Conservation (phyloP, 2,113 vertebrate species). For the Apodemus speciosus region DNA sequence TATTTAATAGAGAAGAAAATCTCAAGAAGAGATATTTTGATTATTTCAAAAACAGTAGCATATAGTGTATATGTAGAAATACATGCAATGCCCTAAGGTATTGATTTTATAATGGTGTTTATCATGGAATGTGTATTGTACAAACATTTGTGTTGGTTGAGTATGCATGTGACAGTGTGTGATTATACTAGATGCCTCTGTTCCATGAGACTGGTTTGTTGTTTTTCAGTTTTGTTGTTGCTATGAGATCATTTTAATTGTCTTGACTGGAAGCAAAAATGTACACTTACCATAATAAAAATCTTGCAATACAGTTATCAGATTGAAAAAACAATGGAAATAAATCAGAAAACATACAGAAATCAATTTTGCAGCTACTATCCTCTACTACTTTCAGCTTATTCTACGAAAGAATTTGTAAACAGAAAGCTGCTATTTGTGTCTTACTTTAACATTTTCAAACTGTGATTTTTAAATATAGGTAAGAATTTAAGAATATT, state of each 20-base stretch:
- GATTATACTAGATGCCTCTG: background rate
- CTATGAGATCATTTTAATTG: background rate
- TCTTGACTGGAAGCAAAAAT: background rate
- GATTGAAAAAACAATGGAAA: background rate
- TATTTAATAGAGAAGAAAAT: constrained; percentile 47
- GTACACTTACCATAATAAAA: background rate
- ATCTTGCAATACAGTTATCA: background rate
- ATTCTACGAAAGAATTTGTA: background rate
- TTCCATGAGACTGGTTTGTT: background rate
- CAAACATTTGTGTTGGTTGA: background rate
- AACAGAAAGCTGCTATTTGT: background rate
- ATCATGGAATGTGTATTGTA: constrained; percentile 50
- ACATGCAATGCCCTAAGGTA: constrained; percentile 47
- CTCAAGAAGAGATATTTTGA: constrained; percentile 24
- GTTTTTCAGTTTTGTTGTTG: background rate
- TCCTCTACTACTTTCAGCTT: background rate
- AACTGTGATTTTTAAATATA: background rate
- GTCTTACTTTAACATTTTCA: background rate
- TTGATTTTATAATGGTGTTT: background rate
- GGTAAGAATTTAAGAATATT: background rate
- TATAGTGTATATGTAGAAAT: constrained; percentile 62
- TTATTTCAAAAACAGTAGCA: constrained; percentile 64
- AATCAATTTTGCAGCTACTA: background rate
- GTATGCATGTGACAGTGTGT: background rate
- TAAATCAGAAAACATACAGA: background rate